A percentile compares a stretch with the other conserved stretches of the same genome.
These are phyloP conservation scores for Telmatherina bonti DNA, from an alignment of 2,797 vertebrate genomes.

Conservation along the genomic window DNA sequence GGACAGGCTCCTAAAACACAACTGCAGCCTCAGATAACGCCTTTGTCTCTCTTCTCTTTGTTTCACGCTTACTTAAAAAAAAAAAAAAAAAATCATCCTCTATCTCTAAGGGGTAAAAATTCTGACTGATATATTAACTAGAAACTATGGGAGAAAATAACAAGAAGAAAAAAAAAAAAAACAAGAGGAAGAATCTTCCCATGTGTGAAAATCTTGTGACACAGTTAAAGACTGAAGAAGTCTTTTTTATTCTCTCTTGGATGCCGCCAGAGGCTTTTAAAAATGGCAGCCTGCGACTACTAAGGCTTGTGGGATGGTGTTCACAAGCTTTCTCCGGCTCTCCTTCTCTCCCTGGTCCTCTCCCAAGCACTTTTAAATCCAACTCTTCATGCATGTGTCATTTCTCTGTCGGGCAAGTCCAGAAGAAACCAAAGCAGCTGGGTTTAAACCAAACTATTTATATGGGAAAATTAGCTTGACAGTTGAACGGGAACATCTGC, in stretches of 20 bases:
- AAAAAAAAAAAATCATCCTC: slow-evolving; percentile 66
- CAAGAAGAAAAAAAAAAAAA: background rate
- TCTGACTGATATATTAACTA: slow-evolving; percentile 71
- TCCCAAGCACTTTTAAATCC: slow-evolving; percentile 48
- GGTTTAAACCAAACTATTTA: slow-evolving; percentile 40
- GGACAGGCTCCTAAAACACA: slow-evolving; percentile 67
- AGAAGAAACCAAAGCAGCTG: slow-evolving; percentile 27
- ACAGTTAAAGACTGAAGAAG: slow-evolving; percentile 60
- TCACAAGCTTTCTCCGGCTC: slow-evolving; percentile 59
- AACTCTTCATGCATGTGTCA: slow-evolving; percentile 49
- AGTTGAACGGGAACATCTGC: slow-evolving; percentile 45
- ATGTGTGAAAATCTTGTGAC: slow-evolving; percentile 63
- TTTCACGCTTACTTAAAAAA: slow-evolving; percentile 64
- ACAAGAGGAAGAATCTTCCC: slow-evolving; percentile 42
- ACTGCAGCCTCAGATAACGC: slow-evolving; percentile 75
- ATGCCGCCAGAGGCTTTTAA: slow-evolving; percentile 72
- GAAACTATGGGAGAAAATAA: slow-evolving; percentile 33
- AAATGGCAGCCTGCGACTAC: slow-evolving; percentile 74
- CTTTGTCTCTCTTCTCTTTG: slow-evolving; percentile 67
- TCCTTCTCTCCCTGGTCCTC: slow-evolving; percentile 38
- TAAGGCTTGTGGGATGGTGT: slow-evolving; percentile 60
- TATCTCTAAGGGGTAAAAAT: slow-evolving; percentile 60
- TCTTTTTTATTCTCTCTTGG: slow-evolving; percentile 52
- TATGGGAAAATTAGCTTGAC: slow-evolving; percentile 46
- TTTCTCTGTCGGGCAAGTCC: slow-evolving; percentile 46